phyloP scores from a whole-genome alignment of 2,113 vertebrate genomes.

The Bothrops jararaca region DNA sequence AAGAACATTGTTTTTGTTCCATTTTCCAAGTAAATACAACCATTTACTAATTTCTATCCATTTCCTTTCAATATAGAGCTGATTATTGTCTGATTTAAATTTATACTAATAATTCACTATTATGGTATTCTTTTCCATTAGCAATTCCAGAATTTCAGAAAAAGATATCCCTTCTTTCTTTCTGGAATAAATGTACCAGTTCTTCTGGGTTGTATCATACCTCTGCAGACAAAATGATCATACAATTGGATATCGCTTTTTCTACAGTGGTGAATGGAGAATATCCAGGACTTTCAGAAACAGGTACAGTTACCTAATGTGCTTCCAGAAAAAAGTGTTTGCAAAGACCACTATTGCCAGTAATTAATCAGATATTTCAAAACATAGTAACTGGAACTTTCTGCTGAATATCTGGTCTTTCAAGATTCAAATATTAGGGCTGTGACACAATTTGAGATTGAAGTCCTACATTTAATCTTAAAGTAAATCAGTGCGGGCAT shows the following conservation, averaged over 20 bases:
- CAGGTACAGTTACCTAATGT: slow-evolving; percentile 71
- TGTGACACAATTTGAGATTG: neutral
- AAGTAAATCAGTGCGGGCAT: neutral
- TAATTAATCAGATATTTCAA: slow-evolving; percentile 9
- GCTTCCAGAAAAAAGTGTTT: neutral
- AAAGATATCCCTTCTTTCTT: slow-evolving; percentile 79
- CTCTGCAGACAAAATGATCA: slow-evolving; percentile 81
- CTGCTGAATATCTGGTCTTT: neutral
- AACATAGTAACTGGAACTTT: slow-evolving; percentile 6
- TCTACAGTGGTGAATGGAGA: slow-evolving; percentile 74
- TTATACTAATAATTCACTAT: fast-evolving
- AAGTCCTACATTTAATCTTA: neutral
- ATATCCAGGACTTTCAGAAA: slow-evolving; percentile 77
- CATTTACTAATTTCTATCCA: fast-evolving
- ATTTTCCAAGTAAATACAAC: neutral
- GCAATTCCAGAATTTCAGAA: slow-evolving; percentile 85
- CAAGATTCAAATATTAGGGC: neutral
- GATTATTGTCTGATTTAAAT: neutral
- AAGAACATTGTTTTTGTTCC: neutral
- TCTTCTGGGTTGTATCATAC: slow-evolving; percentile 84
- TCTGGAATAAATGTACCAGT: slow-evolving; percentile 90
- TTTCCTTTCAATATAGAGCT: neutral
- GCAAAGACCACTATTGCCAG: neutral
- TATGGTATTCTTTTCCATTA: slow-evolving; percentile 49
- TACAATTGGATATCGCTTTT: slow-evolving; percentile 80